Evolutionary conservation across 2,113 vertebrate species (phyloP), one percentile per base, ranked within the genome.

Genomic region (Cairina moschata): DNA sequence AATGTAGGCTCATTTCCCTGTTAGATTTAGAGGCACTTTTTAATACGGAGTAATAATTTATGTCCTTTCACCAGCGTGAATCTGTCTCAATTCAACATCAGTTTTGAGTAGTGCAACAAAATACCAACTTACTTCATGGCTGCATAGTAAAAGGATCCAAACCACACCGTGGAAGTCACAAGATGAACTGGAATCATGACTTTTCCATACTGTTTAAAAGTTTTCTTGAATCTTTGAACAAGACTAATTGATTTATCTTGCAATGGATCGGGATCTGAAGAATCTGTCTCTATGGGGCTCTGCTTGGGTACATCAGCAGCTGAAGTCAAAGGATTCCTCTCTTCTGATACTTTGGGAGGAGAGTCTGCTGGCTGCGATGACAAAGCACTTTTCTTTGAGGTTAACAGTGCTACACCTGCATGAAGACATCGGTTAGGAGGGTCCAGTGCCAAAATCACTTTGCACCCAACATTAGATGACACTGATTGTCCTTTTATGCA

Each of bases 131-230:
- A 99, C 99, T 99, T 98, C 97, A 99, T 98, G 92, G 99, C 98
- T 97, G 99, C 99, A 78, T 99, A 99, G 94, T 99, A 99, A 98
- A 99, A 99, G 32, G 98, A 97, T 92, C 99, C 98, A 95, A 99
- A 99, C 99, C 99, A 99, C 59, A 99, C 48, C 20, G 98, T 98
- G 86, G 99, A 99, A 25, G 99, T 99, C 90, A 99, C 16, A 72
- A 99, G 97, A 91, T 99, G 99, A 25, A 99, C 98, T 9, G 99
- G 99, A 95, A 99, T 99, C 98, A 99, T 96, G 88, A 99, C 99
- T 97, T 99, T 99, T 80, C 99, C 99, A 55, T 99, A 99, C 79
- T 99, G 99, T 95, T 99, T 99, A 95, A 99, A 99, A 75, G 99
- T 99, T 87, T 91, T 99, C 98, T 99, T 99, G 96, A 99, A 99